Evolutionary conservation across 2,797 vertebrate species (phyloP).

Genomic region (Spinus olivaceus): DNA sequence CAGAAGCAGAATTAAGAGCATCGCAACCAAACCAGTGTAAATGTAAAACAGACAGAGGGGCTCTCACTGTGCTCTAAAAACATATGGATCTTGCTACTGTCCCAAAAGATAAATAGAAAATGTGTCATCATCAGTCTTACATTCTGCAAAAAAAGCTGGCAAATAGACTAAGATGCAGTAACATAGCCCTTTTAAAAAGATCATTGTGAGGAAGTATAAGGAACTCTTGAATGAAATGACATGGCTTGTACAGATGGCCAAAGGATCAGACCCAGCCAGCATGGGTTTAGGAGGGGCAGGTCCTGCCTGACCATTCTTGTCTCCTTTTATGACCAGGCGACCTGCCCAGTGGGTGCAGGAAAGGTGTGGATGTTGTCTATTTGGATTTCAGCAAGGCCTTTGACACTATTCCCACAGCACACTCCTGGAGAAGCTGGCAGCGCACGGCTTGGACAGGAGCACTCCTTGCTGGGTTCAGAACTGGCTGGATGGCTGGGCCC

Average conservation of each 20-base stretch:
- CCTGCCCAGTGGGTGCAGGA: rapidly evolving
- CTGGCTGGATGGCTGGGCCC: neutral
- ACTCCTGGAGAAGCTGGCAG: neutral
- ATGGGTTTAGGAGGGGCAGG: neutral
- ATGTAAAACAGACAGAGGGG: neutral
- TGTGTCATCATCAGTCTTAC: neutral
- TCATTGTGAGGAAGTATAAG: neutral
- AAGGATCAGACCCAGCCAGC: neutral
- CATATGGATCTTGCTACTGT: rapidly evolving
- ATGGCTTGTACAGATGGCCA: rapidly evolving
- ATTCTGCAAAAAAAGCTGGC: neutral
- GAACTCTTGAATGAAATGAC: neutral
- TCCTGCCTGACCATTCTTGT: rapidly evolving
- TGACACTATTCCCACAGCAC: neutral
- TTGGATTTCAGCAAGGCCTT: neutral
- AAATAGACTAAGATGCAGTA: neutral
- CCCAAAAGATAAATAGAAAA: neutral
- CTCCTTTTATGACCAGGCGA: neutral
- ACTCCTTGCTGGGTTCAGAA: rapidly evolving
- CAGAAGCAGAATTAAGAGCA: neutral
- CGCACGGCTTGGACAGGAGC: rapidly evolving
- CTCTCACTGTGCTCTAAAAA: neutral
- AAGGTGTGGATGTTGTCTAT: neutral
- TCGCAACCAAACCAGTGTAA: neutral
- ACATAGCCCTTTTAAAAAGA: neutral